Conservation (phyloP, 2,888 invertebrate genomes). For the Drosophila planitibia region DNA sequence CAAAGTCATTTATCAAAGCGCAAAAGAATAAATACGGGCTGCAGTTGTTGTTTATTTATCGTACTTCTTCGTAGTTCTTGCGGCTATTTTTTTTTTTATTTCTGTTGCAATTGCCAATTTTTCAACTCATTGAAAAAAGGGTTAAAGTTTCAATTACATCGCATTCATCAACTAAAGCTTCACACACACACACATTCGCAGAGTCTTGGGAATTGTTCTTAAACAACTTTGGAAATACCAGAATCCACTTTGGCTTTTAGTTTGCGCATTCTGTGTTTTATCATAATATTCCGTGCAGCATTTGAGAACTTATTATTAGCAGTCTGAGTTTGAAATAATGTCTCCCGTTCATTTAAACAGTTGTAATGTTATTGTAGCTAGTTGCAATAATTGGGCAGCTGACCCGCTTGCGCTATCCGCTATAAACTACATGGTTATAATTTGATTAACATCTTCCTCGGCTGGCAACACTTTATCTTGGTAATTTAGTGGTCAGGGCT, state of each 20-base stretch:
- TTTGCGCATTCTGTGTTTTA: slow-evolving; percentile 1
- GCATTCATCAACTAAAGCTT: slow-evolving; percentile 48
- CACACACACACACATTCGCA: not conserved
- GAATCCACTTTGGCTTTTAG: slow-evolving; percentile 9
- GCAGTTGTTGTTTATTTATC: slow-evolving; percentile 61
- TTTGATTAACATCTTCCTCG: slow-evolving; percentile 72
- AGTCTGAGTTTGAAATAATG: slow-evolving; percentile 51
- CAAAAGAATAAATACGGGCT: slow-evolving; percentile 63
- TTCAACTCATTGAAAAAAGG: slow-evolving; percentile 46
- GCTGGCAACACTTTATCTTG: slow-evolving; percentile 58
- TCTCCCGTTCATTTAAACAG: slow-evolving; percentile 31
- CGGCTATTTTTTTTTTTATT: slow-evolving; percentile 27
- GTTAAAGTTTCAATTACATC: slow-evolving; percentile 69
- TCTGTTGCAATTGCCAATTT: slow-evolving; percentile 57
- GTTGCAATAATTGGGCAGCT: slow-evolving; percentile 59
- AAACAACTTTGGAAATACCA: slow-evolving; percentile 17
- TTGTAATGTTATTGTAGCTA: slow-evolving; percentile 30
- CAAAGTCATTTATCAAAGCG: slow-evolving; percentile 71
- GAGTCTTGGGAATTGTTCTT: slow-evolving; percentile 5
- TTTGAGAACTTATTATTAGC: slow-evolving; percentile 45
- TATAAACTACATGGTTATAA: slow-evolving; percentile 73
- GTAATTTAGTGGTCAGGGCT: slow-evolving; percentile 69
- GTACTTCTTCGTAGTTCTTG: slow-evolving; percentile 27
- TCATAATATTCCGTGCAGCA: slow-evolving; percentile 21
- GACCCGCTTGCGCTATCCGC: slow-evolving; percentile 48